Base-by-base conservation (phyloP, 2,113 vertebrate species). In the Istiophorus platypterus region DNA sequence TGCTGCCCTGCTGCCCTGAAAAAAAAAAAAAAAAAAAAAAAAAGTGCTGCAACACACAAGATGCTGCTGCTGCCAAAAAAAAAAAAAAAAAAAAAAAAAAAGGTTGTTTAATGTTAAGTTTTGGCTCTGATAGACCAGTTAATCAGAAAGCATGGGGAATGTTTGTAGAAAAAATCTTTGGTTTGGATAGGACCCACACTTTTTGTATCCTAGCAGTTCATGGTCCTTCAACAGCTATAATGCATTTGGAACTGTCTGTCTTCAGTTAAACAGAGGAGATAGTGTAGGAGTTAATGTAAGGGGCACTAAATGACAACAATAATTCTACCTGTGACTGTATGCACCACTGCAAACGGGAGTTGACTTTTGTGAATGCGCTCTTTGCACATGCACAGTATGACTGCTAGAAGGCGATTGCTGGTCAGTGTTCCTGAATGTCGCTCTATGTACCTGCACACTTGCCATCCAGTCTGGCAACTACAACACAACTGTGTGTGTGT, bases 31-130 rank as follows among this genome's bases (percentile, higher is more conserved):
- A 52, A n/a, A n/a, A n/a, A n/a, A n/a, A n/a, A n/a, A 34, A 34
- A 34, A 34, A 34, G n/a, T n/a, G n/a, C n/a, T n/a, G 78, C 67
- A 80, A 76, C 61, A 82, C n/a, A n/a, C n/a, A 22, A 63, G 24
- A 79, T 31, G 24, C 29, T 65, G 12, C n/a, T n/a, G n/a, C 51
- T 77, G 56, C 67, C 71, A n/a, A n/a, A n/a, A n/a, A n/a, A 73
- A 59, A 20, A 73, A 65, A 58, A 26, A 12, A 13, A 52, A n/a
- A n/a, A 34, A 34, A 34, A 34, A 34, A 34, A 34, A 34, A 34
- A 7, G n/a, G 5, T 31, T 52, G 70, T 59, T 71, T 24, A 68
- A 72, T 39, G 9, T 51, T 2, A 18, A 27, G 26, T 39, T 85
- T 64, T 58, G 18, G 15, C 75, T 72, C 54, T 52, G 34, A 76